phyloP scores from a whole-genome alignment of 2,113 vertebrate genomes.

The Pampusana beccarii region DNA sequence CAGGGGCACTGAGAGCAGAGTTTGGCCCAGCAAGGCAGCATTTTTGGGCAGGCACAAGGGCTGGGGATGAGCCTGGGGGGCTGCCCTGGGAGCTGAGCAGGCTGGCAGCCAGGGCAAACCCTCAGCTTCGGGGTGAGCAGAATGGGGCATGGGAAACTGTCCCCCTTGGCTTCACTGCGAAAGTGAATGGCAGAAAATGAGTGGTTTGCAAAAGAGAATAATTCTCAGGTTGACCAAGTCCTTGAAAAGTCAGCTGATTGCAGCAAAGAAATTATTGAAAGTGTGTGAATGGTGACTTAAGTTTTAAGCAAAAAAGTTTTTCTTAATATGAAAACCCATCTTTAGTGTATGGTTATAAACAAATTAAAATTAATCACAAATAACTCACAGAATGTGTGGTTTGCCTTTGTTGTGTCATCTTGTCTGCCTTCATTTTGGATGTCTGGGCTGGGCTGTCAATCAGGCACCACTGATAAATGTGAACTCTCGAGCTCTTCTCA shows the following conservation, averaged over 20 bases:
- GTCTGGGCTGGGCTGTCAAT: not conserved
- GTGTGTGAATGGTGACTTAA: slow-evolving; percentile 27
- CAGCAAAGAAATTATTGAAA: slow-evolving; percentile 18
- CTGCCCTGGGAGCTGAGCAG: not conserved
- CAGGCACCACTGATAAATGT: not conserved
- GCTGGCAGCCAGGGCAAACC: not conserved
- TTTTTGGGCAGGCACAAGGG: not conserved
- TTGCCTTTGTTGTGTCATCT: slow-evolving; percentile 54
- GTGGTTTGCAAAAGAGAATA: not conserved
- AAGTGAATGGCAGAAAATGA: not conserved
- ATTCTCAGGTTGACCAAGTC: slow-evolving; percentile 20
- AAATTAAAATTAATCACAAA: slow-evolving; percentile 74
- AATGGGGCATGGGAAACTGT: not conserved
- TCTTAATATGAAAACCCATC: slow-evolving; percentile 48
- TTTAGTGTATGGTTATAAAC: slow-evolving; percentile 72
- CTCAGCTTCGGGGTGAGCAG: rapidly evolving
- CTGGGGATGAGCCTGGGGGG: rapidly evolving
- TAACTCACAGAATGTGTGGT: slow-evolving; percentile 54
- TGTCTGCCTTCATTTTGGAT: not conserved
- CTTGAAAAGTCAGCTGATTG: slow-evolving; percentile 28
- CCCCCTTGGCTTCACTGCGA: not conserved
- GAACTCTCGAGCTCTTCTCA: not conserved
- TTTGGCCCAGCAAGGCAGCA: not conserved
- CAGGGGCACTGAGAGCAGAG: slow-evolving; percentile 1
- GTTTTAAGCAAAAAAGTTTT: slow-evolving; percentile 31